A percentile compares a stretch with the other conserved stretches of the same genome.
Evolutionary conservation across 2,113 vertebrate genomes (phyloP).

Genomic region (Triplophysa tibetana): DNA sequence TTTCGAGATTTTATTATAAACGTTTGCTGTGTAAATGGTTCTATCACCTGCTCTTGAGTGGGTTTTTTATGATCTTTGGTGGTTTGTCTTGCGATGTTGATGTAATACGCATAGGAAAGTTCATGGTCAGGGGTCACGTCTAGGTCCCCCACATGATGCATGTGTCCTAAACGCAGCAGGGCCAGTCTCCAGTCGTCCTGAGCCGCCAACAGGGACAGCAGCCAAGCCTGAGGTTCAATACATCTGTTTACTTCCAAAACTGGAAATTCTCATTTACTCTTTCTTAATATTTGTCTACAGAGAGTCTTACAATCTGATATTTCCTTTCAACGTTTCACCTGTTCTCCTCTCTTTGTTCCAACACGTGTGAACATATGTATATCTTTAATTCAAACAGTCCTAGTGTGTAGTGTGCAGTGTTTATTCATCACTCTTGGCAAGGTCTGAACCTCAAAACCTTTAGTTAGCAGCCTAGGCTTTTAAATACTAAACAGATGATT

Average conservation of each 20-base stretch:
- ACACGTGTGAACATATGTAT: background rate
- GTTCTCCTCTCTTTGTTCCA: background rate
- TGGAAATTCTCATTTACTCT: background rate
- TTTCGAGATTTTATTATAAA: no score
- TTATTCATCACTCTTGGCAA: no score
- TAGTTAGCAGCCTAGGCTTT: no score
- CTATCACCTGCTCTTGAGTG: conserved; percentile 68
- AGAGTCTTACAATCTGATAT: background rate
- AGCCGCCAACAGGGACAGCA: conserved; percentile 71
- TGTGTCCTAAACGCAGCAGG: conserved; percentile 71
- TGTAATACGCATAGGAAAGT: conserved; percentile 77
- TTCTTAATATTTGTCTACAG: background rate
- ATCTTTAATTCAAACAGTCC: no score
- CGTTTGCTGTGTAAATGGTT: no score
- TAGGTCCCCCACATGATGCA: conserved; percentile 69
- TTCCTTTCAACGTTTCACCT: background rate
- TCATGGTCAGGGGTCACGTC: conserved; percentile 63
- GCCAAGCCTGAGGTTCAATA: conserved; percentile 63
- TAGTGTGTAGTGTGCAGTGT: no score
- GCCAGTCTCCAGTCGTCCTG: conserved; percentile 73
- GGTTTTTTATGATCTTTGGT: conserved; percentile 63
- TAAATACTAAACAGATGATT: no score
- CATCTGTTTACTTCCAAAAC: background rate
- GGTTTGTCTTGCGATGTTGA: conserved; percentile 76
- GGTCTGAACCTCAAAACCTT: background rate